These are phyloP conservation scores for Trachurus trachurus DNA, from an alignment of 2,797 vertebrate species.

Conservation along the genomic window DNA sequence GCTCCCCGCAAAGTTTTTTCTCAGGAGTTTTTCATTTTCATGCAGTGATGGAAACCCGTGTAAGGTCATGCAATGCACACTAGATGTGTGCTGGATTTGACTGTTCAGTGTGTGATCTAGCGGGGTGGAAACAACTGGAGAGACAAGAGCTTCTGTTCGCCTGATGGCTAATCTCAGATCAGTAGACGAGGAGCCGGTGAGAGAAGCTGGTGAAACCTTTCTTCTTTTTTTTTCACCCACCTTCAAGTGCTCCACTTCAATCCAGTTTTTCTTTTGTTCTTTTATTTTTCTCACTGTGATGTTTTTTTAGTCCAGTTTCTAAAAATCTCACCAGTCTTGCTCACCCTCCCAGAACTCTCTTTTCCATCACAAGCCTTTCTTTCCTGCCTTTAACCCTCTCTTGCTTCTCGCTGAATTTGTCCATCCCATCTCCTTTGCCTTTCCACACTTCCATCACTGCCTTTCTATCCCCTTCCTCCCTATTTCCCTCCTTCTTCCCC, in stretches of 20 bases:
- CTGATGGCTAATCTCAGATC: slow-evolving; percentile 61
- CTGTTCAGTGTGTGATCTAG: slow-evolving; percentile 39
- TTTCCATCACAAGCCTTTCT: slow-evolving; percentile 47
- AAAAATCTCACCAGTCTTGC: slow-evolving; percentile 42
- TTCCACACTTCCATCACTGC: slow-evolving; percentile 77
- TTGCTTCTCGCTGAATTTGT: slow-evolving; percentile 39
- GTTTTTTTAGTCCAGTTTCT: slow-evolving; percentile 30
- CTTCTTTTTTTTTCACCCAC: slow-evolving; percentile 33
- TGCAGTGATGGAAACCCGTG: slow-evolving; percentile 40
- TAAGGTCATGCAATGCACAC: slow-evolving; percentile 19
- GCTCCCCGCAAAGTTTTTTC: slow-evolving; percentile 17
- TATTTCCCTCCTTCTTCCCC: slow-evolving; percentile 61
- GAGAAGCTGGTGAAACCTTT: slow-evolving; percentile 23
- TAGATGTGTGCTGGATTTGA: slow-evolving; percentile 42
- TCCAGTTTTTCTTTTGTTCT: slow-evolving; percentile 49
- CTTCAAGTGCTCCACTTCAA: slow-evolving; percentile 44
- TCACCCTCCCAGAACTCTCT: slow-evolving; percentile 42
- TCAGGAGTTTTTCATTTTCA: slow-evolving; percentile 19
- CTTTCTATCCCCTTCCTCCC: slow-evolving; percentile 57
- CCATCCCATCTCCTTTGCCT: slow-evolving; percentile 71
- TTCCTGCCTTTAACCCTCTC: slow-evolving; percentile 55
- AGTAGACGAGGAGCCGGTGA: slow-evolving; percentile 32
- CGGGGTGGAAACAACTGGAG: slow-evolving; percentile 51
- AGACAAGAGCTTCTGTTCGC: slow-evolving; percentile 53
- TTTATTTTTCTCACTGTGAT: slow-evolving; percentile 8